Conservation (phyloP, 2,113 vertebrate genomes). For the Danionella cerebrum region DNA sequence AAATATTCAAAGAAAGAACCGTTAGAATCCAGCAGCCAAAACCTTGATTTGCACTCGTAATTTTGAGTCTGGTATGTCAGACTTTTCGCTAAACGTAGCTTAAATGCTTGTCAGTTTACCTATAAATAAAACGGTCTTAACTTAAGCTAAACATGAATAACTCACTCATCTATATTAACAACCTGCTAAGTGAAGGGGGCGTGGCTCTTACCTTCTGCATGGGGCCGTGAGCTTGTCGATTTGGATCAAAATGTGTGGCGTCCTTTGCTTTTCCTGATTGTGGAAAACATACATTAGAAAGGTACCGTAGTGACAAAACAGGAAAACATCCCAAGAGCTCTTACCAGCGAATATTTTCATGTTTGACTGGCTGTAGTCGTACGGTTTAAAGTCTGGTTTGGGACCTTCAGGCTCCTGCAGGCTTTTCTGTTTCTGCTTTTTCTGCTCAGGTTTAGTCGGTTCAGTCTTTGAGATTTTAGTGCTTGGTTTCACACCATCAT, state of each 20-base stretch:
- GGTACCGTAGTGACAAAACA: no score
- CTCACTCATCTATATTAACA: no score
- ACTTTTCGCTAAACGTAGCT: no score
- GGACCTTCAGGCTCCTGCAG: not conserved
- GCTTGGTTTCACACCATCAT: slow-evolving; percentile 64
- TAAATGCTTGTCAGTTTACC: no score
- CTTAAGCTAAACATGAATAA: no score
- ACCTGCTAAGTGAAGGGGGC: no score
- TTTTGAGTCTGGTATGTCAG: no score
- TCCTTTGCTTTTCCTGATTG: slow-evolving; percentile 63
- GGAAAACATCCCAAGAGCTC: slow-evolving; percentile 14
- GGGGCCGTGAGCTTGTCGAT: slow-evolving; percentile 52
- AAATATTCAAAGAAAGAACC: no score
- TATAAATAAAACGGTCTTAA: no score
- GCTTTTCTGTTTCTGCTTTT: not conserved
- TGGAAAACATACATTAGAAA: not conserved
- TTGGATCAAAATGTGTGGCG: slow-evolving; percentile 80
- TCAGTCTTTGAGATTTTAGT: slow-evolving; percentile 69
- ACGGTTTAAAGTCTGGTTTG: slow-evolving; percentile 69
- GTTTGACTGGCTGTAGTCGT: slow-evolving; percentile 85
- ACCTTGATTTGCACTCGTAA: no score
- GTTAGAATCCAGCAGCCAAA: no score
- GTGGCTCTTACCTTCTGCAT: slow-evolving; percentile 64
- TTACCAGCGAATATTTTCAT: slow-evolving; percentile 86
- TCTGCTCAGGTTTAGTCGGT: slow-evolving; percentile 32